Percentiles rank a stretch among this genome's conserved stretches.
phyloP scores from a whole-genome alignment of 2,888 invertebrate species.

The Molorchus minor region DNA sequence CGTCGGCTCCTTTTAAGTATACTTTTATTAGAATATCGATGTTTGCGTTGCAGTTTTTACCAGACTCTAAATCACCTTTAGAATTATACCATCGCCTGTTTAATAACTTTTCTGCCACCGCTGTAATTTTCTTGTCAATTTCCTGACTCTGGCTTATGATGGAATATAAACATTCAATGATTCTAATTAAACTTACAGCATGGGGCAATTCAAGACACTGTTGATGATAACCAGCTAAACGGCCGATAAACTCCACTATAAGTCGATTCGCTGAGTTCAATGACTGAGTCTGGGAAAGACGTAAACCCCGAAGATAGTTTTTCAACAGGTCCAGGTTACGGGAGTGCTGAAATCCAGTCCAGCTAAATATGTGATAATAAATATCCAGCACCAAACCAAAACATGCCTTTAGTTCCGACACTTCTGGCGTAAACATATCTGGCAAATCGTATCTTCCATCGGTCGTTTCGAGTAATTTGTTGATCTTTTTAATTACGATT shows the following conservation, averaged over 20 bases:
- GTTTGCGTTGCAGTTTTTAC: slow-evolving; percentile 61
- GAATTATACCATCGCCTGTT: slow-evolving; percentile 74
- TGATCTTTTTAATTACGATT: slow-evolving; percentile 44
- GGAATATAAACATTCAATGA: slow-evolving; percentile 65
- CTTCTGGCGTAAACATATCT: slow-evolving; percentile 66
- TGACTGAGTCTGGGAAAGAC: slow-evolving; percentile 50
- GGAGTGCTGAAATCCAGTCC: slow-evolving; percentile 63
- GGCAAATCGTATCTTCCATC: slow-evolving; percentile 69
- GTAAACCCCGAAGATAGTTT: slow-evolving; percentile 67
- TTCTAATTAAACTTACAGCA: slow-evolving; percentile 67
- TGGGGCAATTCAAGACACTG: slow-evolving; percentile 67
- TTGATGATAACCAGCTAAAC: slow-evolving; percentile 64
- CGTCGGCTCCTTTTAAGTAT: slow-evolving; percentile 69
- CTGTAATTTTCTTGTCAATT: slow-evolving; percentile 64
- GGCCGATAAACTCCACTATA: slow-evolving; percentile 58
- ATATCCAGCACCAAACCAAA: slow-evolving; percentile 60
- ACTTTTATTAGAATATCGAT: slow-evolving; percentile 72
- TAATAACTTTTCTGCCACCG: slow-evolving; percentile 67
- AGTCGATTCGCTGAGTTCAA: slow-evolving; percentile 55
- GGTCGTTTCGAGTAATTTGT: slow-evolving; percentile 63
- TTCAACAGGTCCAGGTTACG: slow-evolving; percentile 56
- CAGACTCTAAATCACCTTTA: slow-evolving; percentile 72
- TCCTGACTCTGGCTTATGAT: slow-evolving; percentile 60
- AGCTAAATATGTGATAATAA: slow-evolving; percentile 63
- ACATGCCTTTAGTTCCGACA: slow-evolving; percentile 63